A percentile compares a stretch with the other conserved stretches of the same genome.
phyloP scores from a whole-genome alignment of 1,140 invertebrate species.

The Orussus abietinus region DNA sequence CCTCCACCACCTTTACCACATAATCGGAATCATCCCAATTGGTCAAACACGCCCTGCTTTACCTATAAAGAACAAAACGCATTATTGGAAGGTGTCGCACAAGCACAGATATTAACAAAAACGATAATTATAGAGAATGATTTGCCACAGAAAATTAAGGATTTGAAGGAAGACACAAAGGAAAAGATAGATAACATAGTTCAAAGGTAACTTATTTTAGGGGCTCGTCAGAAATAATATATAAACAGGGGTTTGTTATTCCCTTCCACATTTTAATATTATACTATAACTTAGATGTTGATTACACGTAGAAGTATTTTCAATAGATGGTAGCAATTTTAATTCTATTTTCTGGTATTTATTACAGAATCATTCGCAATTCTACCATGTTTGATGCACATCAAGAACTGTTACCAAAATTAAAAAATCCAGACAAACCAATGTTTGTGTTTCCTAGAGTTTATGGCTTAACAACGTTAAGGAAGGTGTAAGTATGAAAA shows the following conservation, averaged over 20 bases:
- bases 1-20: conserved; percentile 33
- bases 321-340: background rate
- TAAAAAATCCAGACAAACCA: conserved; percentile 65
- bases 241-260: too few species aligned
- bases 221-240: too few species aligned
- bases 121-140: conserved; percentile 61
- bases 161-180: conserved; percentile 41
- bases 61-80: conserved; percentile 61
- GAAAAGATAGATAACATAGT: conserved; percentile 43
- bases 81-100: conserved; percentile 65
- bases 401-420: conserved; percentile 71
- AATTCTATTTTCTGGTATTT: conserved; percentile 11
- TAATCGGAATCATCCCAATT: conserved; percentile 62
- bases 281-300: too few species aligned
- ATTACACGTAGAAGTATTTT: too few species aligned
- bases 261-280: too few species aligned
- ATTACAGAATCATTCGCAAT: conserved; percentile 59
- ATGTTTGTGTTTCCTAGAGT: conserved; percentile 66
- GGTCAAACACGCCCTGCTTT: conserved; percentile 59
- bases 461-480: conserved; percentile 67
- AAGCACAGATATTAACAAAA: conserved; percentile 74
- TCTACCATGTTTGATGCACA: conserved; percentile 75
- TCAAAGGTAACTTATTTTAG: conserved; percentile 43
- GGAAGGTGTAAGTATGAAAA: conserved; percentile 64
- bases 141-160: conserved; percentile 58